Conservation (phyloP, 2,797 vertebrate species). For the Triplophysa yarkandensis region DNA sequence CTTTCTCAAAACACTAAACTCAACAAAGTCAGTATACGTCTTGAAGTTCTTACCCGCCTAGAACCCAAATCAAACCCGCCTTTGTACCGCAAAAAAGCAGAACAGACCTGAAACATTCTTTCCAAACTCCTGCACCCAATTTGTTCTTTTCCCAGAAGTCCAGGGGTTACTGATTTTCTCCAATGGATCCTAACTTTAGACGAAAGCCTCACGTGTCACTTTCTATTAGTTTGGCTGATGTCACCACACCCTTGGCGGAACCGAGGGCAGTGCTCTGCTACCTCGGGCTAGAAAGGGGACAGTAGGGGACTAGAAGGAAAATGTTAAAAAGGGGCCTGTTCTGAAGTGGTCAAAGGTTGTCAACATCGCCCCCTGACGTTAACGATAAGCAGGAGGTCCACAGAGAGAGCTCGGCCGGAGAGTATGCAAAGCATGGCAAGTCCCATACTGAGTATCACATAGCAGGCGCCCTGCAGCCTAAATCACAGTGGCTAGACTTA, state of each 20-base stretch:
- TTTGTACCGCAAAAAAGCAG: constrained; percentile 22
- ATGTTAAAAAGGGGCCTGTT: constrained; percentile 65
- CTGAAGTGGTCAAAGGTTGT: constrained; percentile 44
- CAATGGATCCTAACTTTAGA: constrained; percentile 57
- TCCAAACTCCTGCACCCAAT: constrained; percentile 52
- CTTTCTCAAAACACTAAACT: constrained; percentile 18
- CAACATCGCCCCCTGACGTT: constrained; percentile 63
- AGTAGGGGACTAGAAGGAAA: constrained; percentile 73
- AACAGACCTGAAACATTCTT: constrained; percentile 31
- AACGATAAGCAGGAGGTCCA: constrained; percentile 85
- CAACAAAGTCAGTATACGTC: constrained; percentile 14
- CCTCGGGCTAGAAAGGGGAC: constrained; percentile 66
- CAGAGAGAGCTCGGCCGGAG: constrained; percentile 67
- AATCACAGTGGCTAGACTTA: constrained; percentile 98
- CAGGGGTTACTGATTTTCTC: constrained; percentile 46
- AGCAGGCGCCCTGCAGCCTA: constrained; percentile 87
- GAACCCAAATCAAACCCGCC: constrained; percentile 37
- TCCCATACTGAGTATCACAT: constrained; percentile 95
- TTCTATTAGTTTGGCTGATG: constrained; percentile 43
- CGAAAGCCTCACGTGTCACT: constrained; percentile 55
- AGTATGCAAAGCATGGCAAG: constrained; percentile 80
- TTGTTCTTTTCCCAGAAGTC: constrained; percentile 51
- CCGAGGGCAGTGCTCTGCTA: constrained; percentile 28
- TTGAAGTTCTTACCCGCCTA: constrained; percentile 11
- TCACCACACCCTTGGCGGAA: constrained; percentile 29